Base-by-base conservation (phyloP, 2,888 invertebrate species). In the Asteroscopus sphinx region DNA sequence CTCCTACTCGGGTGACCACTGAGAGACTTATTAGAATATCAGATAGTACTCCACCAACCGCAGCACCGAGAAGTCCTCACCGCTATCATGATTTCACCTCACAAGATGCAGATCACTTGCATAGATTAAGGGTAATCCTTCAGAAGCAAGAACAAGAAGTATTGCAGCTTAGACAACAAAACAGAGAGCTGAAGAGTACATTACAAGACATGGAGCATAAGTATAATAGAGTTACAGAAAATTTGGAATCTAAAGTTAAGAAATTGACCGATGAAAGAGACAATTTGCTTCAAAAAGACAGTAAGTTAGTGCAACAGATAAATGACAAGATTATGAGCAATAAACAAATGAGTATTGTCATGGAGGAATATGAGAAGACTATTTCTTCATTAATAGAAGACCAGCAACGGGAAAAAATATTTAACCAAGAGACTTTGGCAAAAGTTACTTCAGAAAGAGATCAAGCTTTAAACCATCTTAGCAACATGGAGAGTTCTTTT, bases 351-450 rank as follows among this genome's bases (percentile, higher is more conserved):
- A 96, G 96, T 82, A 95, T 96, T 84, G 96, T 97, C 12, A 96
- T 97, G 90, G 96, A 96, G 77, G 97, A 97, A 73, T 97, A 97
- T 91, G 97, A 97, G 82, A 96, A 96, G 88, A 97, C 97, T 13
- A 97, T 97, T 80, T 96, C 96, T 9, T 95, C 96, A 78, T 89
- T 97, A 66, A 96, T 97, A 80, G 95, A 95, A 41, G 96, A 97
- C 73, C 96, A 96, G 76, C 96, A 97, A 80, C 95, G 95, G 72
- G 96, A 96, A 42, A 95, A 95, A 79, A 91, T 95, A 68, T 82
- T 93, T 60, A 85, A 84, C 66, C 91, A 95, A 57, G 93, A 94
- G 49, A 87, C 84, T 33, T 87, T 95, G 55, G 87, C 91, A 21
- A 95, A 93, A 74, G 81, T 95, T 35, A 91, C 89, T 55, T 74